Evolutionary conservation across 1,140 invertebrate species (phyloP), one percentile per base, ranked within the genome.

Genomic region (Trichogramma pretiosum): DNA sequence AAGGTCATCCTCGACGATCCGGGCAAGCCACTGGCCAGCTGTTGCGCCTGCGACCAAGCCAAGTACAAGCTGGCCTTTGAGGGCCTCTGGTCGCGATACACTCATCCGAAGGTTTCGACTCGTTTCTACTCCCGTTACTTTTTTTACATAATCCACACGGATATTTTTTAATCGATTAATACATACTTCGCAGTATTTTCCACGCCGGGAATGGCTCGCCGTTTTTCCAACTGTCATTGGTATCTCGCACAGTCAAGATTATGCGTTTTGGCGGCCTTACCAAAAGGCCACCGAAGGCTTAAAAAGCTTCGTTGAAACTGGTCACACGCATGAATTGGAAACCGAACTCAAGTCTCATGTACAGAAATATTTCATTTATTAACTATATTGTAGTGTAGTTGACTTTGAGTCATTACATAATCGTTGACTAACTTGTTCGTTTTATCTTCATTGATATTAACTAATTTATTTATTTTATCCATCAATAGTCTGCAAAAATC

Each of bases 171-270:
- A n/a, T n/a, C n/a, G n/a, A n/a, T n/a, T n/a, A n/a, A n/a, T n/a
- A n/a, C n/a, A n/a, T n/a, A n/a, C n/a, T n/a, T n/a, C n/a, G n/a
- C n/a, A 72, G 70, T 90, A 95, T 63, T 99, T 94, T 64, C 96
- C 96, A 0, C 78, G 78, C 2, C 86, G 87, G 61, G 78, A 81
- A 28, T 90, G 85, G 75, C 71, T 85, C n/a, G 90, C 93, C 1
- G 82, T 93, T 61, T 99, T 98, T 72, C 94, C 92, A 22, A 94
- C 98, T 62, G 85, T 99, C 8, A 94, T 99, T 45, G 97, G 96
- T 0, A 94, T 94, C 3, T 93, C 90, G 0, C 96, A 99, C 65
- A 86, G 86, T 0, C 78, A 80, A 1, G 83, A 90, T 56, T 98
- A 93, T 65, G 72, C 81, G 22, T 90, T 99, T 57, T 99, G 94